Conservation (phyloP, 2,888 invertebrate species). For the Nezara viridula region DNA sequence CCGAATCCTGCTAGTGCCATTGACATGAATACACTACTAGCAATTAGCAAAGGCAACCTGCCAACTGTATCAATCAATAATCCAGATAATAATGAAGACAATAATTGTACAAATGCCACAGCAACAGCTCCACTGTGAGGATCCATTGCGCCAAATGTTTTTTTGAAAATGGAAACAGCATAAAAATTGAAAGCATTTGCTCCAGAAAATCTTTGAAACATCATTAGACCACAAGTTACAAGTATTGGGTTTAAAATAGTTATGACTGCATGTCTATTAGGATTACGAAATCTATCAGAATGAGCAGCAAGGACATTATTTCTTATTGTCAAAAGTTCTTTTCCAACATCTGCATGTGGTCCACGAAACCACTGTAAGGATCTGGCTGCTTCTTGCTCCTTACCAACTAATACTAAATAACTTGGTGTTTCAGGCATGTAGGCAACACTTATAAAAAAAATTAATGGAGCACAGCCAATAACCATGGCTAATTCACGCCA, state of each 20-base stretch:
- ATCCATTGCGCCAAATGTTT: constrained; percentile 85
- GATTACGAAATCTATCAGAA: constrained; percentile 64
- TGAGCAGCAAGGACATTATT: constrained; percentile 75
- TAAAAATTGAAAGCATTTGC: constrained; percentile 89
- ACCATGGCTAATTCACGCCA: constrained; percentile 89
- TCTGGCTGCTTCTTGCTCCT: constrained; percentile 79
- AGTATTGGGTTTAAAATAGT: constrained; percentile 79
- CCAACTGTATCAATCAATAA: constrained; percentile 89
- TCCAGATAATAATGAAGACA: constrained; percentile 86
- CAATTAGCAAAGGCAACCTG: constrained; percentile 84
- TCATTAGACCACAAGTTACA: constrained; percentile 81
- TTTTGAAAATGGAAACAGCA: constrained; percentile 87
- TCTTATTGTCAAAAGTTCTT: constrained; percentile 80
- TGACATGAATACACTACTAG: constrained; percentile 87
- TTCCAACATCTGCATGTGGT: constrained; percentile 82
- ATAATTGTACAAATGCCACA: constrained; percentile 85
- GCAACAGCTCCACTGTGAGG: constrained; percentile 88
- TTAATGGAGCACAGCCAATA: constrained; percentile 83
- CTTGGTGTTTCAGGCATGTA: constrained; percentile 92
- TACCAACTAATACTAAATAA: constrained; percentile 82
- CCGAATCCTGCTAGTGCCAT: constrained; percentile 89
- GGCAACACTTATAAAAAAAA: constrained; percentile 75
- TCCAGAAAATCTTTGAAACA: constrained; percentile 72
- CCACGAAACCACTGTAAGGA: constrained; percentile 87
- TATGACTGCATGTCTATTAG: constrained; percentile 64